Conservation (phyloP, 2,888 invertebrate genomes). For the Malthinus seriepunctatus region DNA sequence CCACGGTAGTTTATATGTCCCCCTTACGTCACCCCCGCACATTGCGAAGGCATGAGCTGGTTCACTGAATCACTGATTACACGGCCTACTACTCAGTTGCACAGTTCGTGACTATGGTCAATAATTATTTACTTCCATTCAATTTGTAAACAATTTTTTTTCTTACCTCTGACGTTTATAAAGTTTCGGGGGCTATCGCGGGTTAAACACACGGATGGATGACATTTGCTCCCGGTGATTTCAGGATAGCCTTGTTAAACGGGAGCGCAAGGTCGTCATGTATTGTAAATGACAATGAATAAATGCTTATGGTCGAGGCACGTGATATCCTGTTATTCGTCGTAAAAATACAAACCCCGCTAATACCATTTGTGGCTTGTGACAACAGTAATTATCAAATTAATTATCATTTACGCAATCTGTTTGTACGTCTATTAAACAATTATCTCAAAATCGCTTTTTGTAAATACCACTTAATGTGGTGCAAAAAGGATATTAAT, state of each 20-base stretch:
- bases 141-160: neutral
- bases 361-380: slow-evolving; percentile 16
- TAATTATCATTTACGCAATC: slow-evolving; percentile 22
- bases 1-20: slow-evolving; percentile 48
- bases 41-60: slow-evolving; percentile 38
- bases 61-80: slow-evolving; percentile 31
- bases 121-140: slow-evolving; percentile 13
- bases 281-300: slow-evolving; percentile 29
- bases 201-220: slow-evolving; percentile 7
- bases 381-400: slow-evolving; percentile 20
- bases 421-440: slow-evolving; percentile 8
- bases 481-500: neutral
- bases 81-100: slow-evolving; percentile 26
- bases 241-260: slow-evolving; percentile 17
- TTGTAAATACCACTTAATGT: slow-evolving; percentile 9
- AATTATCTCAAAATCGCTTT: slow-evolving; percentile 14
- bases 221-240: slow-evolving; percentile 18
- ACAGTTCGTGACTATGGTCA: slow-evolving; percentile 20
- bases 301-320: slow-evolving; percentile 15
- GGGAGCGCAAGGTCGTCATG: slow-evolving; percentile 28
- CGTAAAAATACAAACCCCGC: slow-evolving; percentile 20
- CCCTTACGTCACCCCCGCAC: slow-evolving; percentile 50
- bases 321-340: slow-evolving; percentile 28
- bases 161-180: neutral
- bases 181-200: neutral